Evolutionary conservation across 2,888 invertebrate species (phyloP).

Genomic region (Acanthopleura granulata): DNA sequence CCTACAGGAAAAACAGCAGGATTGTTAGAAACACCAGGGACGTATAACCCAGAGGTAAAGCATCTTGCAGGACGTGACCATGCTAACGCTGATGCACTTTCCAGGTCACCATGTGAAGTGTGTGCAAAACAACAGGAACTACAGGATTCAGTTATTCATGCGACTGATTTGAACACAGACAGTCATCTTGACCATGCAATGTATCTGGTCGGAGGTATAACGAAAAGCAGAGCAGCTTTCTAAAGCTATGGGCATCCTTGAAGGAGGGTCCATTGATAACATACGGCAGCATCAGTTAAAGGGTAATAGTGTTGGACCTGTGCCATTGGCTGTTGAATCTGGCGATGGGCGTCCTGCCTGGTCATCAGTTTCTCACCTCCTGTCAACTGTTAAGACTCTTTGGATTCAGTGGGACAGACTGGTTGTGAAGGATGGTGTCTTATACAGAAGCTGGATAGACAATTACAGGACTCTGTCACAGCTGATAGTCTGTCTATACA

Average conservation of each 20-base stretch:
- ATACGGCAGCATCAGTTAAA: not conserved
- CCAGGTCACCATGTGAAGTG: not conserved
- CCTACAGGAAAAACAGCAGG: not conserved
- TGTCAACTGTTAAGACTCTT: conserved; percentile 20
- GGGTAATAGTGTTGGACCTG: not conserved
- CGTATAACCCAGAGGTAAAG: not conserved
- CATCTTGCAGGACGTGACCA: not conserved
- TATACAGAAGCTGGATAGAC: conserved; percentile 25
- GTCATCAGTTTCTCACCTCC: conserved; percentile 2
- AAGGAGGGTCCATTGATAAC: not conserved
- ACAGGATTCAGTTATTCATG: too few species aligned
- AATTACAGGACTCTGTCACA: conserved; percentile 12
- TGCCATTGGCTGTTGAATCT: not conserved
- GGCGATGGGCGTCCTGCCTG: not conserved
- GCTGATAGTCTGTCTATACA: conserved; percentile 15
- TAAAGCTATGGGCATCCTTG: not conserved
- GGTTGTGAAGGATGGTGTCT: conserved; percentile 18
- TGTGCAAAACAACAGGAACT: not conserved
- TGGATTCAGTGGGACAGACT: conserved; percentile 24
- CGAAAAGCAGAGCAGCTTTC: not conserved
- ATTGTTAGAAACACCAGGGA: not conserved
- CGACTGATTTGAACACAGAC: too few species aligned
- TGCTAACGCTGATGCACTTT: too few species aligned
- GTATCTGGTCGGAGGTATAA: not conserved
- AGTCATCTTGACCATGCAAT: too few species aligned